Conservation (phyloP, 2,113 vertebrate species). For the Colius striatus region DNA sequence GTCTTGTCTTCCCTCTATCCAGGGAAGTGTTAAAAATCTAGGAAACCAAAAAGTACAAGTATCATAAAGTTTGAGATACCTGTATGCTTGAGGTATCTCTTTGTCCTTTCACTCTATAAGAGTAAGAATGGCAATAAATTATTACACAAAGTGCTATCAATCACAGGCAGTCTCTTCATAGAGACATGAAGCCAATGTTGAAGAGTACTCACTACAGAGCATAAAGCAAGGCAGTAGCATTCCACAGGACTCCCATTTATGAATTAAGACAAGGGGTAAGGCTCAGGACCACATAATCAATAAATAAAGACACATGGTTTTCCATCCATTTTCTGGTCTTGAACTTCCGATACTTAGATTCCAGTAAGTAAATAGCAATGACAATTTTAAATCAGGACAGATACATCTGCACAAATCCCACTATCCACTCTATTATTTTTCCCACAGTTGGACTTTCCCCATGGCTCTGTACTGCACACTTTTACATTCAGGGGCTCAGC, state of each 20-base stretch:
- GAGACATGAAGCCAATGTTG: background rate
- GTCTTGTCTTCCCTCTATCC: background rate
- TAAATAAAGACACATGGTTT: background rate
- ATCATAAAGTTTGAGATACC: background rate
- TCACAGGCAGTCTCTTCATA: background rate
- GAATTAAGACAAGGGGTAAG: background rate
- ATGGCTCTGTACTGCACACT: background rate
- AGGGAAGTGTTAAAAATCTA: background rate
- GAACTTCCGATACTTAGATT: background rate
- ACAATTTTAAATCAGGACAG: background rate
- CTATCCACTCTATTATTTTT: background rate
- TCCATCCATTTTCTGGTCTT: background rate
- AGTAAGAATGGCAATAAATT: background rate
- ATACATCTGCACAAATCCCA: background rate
- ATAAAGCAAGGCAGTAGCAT: background rate
- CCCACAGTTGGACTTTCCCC: fast-evolving
- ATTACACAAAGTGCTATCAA: background rate
- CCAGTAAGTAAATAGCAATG: background rate
- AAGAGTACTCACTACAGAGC: background rate
- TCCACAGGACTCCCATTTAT: background rate
- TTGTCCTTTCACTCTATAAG: background rate
- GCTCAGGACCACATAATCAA: background rate
- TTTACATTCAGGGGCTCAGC: background rate
- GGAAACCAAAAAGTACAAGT: background rate
- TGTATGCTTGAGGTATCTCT: background rate